Percentiles rank a stretch among this genome's conserved stretches.
phyloP scores from a whole-genome alignment of 2,113 vertebrate genomes.

The Callipepla squamata region DNA sequence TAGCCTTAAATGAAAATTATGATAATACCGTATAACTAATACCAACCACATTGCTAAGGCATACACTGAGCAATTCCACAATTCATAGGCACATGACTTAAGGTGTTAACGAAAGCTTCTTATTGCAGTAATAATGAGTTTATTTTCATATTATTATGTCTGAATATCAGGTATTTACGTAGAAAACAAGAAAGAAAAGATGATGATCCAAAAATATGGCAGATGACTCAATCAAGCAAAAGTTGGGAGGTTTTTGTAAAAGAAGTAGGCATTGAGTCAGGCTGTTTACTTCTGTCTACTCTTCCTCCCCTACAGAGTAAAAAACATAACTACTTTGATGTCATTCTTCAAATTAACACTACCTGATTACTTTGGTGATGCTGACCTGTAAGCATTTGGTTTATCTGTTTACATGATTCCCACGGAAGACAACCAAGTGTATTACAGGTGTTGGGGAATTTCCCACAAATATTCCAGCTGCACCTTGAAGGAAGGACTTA shows the following conservation, averaged over 20 bases:
- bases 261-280: neutral
- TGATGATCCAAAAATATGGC: neutral
- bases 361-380: neutral
- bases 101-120: neutral
- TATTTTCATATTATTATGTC: neutral
- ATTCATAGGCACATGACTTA: neutral
- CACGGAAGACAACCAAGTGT: neutral
- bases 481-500: neutral
- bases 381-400: neutral
- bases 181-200: neutral
- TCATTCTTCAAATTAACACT: neutral
- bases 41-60: neutral
- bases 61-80: neutral
- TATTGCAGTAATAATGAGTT: neutral
- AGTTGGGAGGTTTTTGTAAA: neutral
- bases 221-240: neutral
- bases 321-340: neutral
- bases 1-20: neutral
- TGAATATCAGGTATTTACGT: neutral
- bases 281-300: neutral
- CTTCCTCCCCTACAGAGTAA: neutral
- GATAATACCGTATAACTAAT: neutral
- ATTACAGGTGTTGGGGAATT: neutral
- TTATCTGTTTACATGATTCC: neutral
- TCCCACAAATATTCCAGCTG: constrained; percentile 6